Base-by-base conservation (phyloP, 2,888 invertebrate genomes). In the Eumacrocentrus americanus region DNA sequence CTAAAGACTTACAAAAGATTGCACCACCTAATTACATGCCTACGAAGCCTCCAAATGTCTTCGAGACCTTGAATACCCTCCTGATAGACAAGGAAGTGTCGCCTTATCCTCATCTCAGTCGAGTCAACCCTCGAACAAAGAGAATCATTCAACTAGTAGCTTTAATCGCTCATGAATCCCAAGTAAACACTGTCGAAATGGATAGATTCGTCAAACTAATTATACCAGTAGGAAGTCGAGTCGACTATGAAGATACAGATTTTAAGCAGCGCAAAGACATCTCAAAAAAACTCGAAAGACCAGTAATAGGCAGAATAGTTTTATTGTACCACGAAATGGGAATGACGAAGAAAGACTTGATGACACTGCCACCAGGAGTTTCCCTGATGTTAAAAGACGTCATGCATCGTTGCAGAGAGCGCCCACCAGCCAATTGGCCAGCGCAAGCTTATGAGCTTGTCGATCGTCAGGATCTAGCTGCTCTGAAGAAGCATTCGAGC, bases 361-460 rank as follows among this genome's bases (percentile, higher is more conserved):
- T 89, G 70, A 86, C 84, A 57, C 82, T 92, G 20, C 91, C 92
- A 0, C 85, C 88, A 0, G 91, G 90, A 0, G 81, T 92, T n/a
- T 84, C 87, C 6, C 82, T 91, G 1, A 84, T 90, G 12, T 81
- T 91, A 0, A 84, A 88, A 65, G 87, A 90, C 76, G 85, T 88
- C 12, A 85, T 92, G 64, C 88, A 89, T 78, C 82, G 85, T 66
- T 89, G 91, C 69, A 85, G 91, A 71, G 85, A 86, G 70, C 84
- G 85, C 60, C 92, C 92, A 0, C 90, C 90, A 0, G 83, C 87
- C 25, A 87, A 87, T 76, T 92, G 92, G 91, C 87, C 90, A 0
- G 82, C 85, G 18, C 84, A 85, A 20, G 89, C 89, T 0, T 92
- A 91, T 78, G 84, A 85, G 58, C 83, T 93, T 34, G 84, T 91